These are phyloP conservation scores for Tenthredo amoena DNA, from an alignment of 2,888 invertebrate species.

Conservation along the genomic window DNA sequence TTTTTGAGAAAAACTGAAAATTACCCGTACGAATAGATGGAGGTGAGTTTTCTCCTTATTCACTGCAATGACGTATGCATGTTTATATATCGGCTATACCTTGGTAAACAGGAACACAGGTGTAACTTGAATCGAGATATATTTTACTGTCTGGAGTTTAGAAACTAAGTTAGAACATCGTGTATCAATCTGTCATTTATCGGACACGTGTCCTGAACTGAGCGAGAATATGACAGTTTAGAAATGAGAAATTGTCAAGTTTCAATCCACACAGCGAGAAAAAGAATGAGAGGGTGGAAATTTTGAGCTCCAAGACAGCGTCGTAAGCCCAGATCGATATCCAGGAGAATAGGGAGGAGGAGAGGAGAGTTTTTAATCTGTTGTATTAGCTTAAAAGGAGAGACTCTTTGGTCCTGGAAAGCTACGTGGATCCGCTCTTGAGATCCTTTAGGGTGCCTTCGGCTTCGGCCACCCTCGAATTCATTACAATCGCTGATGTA, in stretches of 20 bases:
- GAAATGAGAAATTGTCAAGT: constrained; percentile 9
- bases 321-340: constrained; percentile 11
- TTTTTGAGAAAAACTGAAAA: background rate
- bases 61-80: background rate
- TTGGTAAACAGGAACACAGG: background rate
- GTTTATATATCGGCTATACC: background rate
- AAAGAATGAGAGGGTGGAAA: background rate
- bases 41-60: background rate
- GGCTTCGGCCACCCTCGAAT: constrained; percentile 1
- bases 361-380: constrained; percentile 11
- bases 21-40: background rate
- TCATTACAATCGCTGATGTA: constrained; percentile 15
- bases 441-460: background rate
- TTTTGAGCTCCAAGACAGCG: background rate
- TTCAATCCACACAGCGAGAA: background rate
- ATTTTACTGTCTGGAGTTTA: background rate
- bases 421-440: background rate
- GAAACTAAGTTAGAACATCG: background rate
- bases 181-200: constrained; percentile 25
- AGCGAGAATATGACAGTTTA: background rate
- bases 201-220: background rate
- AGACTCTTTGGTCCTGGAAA: background rate
- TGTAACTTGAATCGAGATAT: background rate
- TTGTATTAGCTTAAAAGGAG: constrained; percentile 25
- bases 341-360: background rate